Evolutionary conservation across 2,113 vertebrate species (phyloP).

Genomic region (Odontophorus gujanensis): DNA sequence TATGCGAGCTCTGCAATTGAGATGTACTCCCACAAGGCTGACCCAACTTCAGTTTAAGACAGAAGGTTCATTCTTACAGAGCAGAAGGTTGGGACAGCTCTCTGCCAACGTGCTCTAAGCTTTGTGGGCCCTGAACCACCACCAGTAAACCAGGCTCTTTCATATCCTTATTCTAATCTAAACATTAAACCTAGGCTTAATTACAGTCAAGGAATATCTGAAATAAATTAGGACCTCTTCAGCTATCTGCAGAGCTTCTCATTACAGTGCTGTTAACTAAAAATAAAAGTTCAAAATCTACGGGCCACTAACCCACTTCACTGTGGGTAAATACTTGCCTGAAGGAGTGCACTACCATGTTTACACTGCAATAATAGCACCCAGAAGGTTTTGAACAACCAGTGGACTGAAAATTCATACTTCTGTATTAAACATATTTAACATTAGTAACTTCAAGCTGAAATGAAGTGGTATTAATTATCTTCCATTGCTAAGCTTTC

Average conservation of each 20-base stretch:
- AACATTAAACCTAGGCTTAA: background rate
- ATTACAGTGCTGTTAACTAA: background rate
- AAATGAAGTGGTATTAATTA: background rate
- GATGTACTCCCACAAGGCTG: background rate
- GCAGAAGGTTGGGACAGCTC: background rate
- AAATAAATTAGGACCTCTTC: background rate
- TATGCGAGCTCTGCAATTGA: background rate
- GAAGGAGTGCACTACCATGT: background rate
- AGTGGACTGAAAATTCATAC: background rate
- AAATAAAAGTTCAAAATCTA: too few relatives aligned
- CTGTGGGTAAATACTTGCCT: background rate
- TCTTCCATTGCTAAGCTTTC: background rate
- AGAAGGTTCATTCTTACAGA: background rate
- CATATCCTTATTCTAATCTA: background rate
- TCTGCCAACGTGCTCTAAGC: accelerated
- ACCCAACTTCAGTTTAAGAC: background rate
- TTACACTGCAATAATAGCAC: background rate
- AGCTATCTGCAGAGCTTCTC: background rate
- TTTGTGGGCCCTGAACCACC: background rate
- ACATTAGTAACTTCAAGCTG: background rate
- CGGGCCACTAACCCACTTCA: background rate
- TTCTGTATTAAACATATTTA: background rate
- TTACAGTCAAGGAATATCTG: background rate
- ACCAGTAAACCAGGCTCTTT: background rate
- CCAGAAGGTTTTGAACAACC: background rate